Percentiles rank a stretch among this genome's conserved stretches.
These are phyloP conservation scores for Steinernema khuongi DNA, from an alignment of 1,140 invertebrate genomes.

Conservation along the genomic window DNA sequence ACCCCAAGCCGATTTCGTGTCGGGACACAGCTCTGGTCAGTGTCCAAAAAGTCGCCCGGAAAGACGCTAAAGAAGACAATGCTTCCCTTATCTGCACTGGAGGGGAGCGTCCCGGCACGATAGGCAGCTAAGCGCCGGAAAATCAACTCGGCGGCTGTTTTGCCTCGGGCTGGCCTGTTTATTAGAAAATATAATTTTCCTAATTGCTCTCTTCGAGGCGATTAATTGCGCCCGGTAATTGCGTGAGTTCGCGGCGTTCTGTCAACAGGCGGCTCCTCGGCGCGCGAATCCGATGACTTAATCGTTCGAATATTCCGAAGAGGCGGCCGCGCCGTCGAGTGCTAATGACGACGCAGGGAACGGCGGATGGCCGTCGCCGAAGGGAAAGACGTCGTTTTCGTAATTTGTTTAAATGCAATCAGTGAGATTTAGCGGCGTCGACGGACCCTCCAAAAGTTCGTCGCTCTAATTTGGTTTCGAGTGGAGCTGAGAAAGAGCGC, in stretches of 20 bases:
- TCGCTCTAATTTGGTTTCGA: constrained; percentile 14
- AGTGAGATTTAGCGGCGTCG: constrained; percentile 11
- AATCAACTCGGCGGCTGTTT: not conserved
- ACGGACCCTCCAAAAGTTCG: constrained; percentile 13
- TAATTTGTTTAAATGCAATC: constrained; percentile 17
- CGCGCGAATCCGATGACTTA: not conserved
- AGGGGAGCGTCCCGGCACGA: too few relatives aligned
- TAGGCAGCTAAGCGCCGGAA: not conserved
- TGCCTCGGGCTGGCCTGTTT: not conserved
- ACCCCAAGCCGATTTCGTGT: too few relatives aligned
- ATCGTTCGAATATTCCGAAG: not conserved
- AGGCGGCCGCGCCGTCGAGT: not conserved
- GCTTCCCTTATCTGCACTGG: too few relatives aligned
- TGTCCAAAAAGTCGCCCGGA: too few relatives aligned
- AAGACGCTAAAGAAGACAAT: too few relatives aligned
- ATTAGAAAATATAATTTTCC: constrained; percentile 17
- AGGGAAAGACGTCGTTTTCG: constrained; percentile 16
- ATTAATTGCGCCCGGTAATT: constrained; percentile 14
- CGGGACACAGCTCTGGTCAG: too few relatives aligned
- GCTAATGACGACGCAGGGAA: constrained; percentile 6
- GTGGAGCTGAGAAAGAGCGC: constrained; percentile 5
- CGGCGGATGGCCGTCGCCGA: not conserved
- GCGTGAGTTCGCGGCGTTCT: not conserved
- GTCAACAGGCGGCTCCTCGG: not conserved
- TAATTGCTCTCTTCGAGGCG: not conserved